Percentiles rank a stretch among this genome's conserved stretches.
phyloP scores from a whole-genome alignment of 2,888 invertebrate species.

The Drosophila kuntzei region DNA sequence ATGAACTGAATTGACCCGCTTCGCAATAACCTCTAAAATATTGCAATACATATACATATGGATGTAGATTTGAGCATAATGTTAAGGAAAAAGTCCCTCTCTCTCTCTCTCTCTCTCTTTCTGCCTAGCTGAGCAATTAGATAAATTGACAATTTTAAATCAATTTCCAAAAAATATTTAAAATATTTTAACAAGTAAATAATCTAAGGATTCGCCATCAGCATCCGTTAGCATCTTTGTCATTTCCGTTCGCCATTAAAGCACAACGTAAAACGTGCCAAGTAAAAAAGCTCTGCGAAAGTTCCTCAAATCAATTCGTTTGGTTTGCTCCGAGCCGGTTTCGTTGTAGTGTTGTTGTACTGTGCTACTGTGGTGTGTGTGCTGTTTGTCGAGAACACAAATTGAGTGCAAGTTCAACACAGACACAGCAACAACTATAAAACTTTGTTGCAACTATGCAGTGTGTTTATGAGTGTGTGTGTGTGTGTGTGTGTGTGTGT shows the following conservation, averaged over 20 bases:
- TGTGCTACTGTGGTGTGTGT: constrained; percentile 34
- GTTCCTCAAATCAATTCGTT: not conserved
- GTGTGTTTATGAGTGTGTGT: constrained; percentile 13
- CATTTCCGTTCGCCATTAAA: constrained; percentile 12
- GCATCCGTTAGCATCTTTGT: not conserved
- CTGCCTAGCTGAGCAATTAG: too few species aligned
- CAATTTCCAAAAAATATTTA: not conserved
- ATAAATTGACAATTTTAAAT: not conserved
- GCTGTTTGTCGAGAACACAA: constrained; percentile 44
- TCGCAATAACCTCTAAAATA: constrained; percentile 83
- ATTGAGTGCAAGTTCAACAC: constrained; percentile 77
- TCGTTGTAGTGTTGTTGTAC: constrained; percentile 14
- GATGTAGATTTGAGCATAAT: not conserved
- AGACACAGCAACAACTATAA: constrained; percentile 41
- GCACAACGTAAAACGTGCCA: not conserved
- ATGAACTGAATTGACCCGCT: constrained; percentile 85
- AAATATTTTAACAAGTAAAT: not conserved
- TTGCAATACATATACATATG: too few species aligned
- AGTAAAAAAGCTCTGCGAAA: constrained; percentile 4
- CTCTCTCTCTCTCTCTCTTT: not conserved
- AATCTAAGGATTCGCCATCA: not conserved
- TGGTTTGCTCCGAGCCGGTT: constrained; percentile 6
- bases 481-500: constrained; percentile 23
- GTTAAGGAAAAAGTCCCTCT: not conserved
- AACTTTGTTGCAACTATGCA: constrained; percentile 48